Base-by-base conservation (phyloP, 2,113 vertebrate genomes). In the Dicerorhinus sumatrensis region DNA sequence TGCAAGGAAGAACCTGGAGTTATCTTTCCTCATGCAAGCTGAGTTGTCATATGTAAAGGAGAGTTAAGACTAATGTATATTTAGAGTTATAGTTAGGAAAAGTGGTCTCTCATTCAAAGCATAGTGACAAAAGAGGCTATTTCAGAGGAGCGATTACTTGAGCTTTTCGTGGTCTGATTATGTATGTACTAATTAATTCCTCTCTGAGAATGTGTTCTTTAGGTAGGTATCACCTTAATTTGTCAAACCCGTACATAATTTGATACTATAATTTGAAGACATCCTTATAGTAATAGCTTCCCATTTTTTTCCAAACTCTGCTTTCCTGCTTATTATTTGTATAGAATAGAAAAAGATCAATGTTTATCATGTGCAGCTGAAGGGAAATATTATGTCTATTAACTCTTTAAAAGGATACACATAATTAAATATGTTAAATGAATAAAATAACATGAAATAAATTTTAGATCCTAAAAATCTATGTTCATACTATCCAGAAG, bases 261-360 rank as follows among this genome's bases (percentile, higher is more conserved):
- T 39, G 10, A 16, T 33, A 36, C 0, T 23, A 46, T 27, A 82
- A 90, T 87, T 48, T 79, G 33, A 94, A 87, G 56, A 39, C 12
- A 79, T 94, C 75, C 23, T 87, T 51, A 42, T 13, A 92, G 48
- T 48, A 58, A 54, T 10, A 87, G 21, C 51, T 87, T 89, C 36
- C 25, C 13, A 56, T 27, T 94, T 81, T 73, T 63, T 29, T 62
- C 17, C 29, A 58, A 69, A 76, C 5, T 91, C 12, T 21, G 36
- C 16, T 73, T 79, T 23, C 21, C 29, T 95, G 33, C 8, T 82
- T 51, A 77, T 56, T 92, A 82, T 90, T 72, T 83, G 9, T 23
- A 42, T 46, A 67, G 14, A 72, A 39, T 39, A 58, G 16, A 86
- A 96, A 92, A 94, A 94, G 92, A 94, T 85, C 18, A 77, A 42